Conservation (phyloP, 2,113 vertebrate genomes). For the Numida meleagris region DNA sequence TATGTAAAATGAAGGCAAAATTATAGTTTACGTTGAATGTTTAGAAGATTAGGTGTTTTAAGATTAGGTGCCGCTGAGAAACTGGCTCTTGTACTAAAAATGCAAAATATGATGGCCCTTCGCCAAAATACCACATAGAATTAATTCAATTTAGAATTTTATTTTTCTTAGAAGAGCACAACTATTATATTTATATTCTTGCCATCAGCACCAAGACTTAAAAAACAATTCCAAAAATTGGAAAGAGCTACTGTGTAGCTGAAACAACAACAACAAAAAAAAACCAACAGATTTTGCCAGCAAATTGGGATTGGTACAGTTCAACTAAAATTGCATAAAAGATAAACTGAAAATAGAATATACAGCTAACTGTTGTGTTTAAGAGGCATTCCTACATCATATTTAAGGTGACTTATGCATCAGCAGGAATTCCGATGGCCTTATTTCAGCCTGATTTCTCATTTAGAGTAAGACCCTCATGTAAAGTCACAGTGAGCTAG, state of each 20-base stretch:
- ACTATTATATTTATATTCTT: not conserved
- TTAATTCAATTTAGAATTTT: not conserved
- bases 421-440: not conserved
- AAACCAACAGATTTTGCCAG: not conserved
- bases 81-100: not conserved
- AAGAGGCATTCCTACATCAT: not conserved
- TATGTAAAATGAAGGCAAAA: not conserved
- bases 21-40: not conserved
- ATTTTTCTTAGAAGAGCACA: not conserved
- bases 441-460: not conserved
- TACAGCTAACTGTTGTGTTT: not conserved
- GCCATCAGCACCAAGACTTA: not conserved
- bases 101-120: not conserved
- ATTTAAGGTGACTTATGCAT: not conserved
- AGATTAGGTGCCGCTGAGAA: not conserved
- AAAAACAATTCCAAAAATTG: not conserved
- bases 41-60: not conserved
- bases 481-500: not conserved
- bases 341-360: not conserved
- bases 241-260: not conserved
- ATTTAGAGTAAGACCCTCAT: not conserved
- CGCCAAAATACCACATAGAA: not conserved
- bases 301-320: not conserved
- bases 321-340: not conserved
- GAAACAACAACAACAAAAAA: not conserved